Evolutionary conservation across 1,140 invertebrate genomes (phyloP), one percentile per base, ranked within the genome.

Genomic region (Reticulitermes speratus): DNA sequence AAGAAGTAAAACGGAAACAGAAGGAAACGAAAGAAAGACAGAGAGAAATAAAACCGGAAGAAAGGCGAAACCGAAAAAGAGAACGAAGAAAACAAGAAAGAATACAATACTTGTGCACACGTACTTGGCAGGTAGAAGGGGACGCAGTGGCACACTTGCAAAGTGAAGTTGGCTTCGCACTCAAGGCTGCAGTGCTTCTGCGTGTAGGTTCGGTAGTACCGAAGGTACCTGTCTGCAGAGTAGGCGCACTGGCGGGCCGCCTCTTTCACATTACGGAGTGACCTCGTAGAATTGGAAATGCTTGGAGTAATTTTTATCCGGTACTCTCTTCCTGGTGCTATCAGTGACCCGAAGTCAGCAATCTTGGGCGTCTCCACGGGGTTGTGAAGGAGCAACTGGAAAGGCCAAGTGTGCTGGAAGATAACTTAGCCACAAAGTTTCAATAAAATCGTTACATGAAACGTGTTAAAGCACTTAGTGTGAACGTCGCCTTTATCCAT

Each of bases 301-400:
- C 92, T 92, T 0, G 96, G 95, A 44, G 92, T 91, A 23, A 96
- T 94, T 12, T 93, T 93, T 55, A 95, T 92, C 8, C 95, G 90
- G 0, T 93, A 93, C 89, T 96, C 96, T n/a, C 93, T 90, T 0
- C 96, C 95, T 0, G 95, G 94, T 0, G 93, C 92, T 69, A 96
- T 91, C 0, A 95, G 91, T 85, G 95, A 94, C 0, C 94, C 95
- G 86, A 94, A 94, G 88, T 96, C 95, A 9, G 94, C 93, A 52
- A 96, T 94, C 89, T 96, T 96, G 9, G 96, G 96, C 2, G 94
- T 94, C 89, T 96, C 96, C 16, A 94, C 93, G 0, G 96, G 95
- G 90, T 94, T 96, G 86, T 96, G 95, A 0, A 96, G 91, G 9
- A 96, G 89, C 83, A 95, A 92, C 94, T 95, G 88, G 19, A 55